Percentiles rank a stretch among this genome's conserved stretches.
Evolutionary conservation across 2,797 vertebrate genomes (phyloP).

Genomic region (Microctenopoma lineatum): DNA sequence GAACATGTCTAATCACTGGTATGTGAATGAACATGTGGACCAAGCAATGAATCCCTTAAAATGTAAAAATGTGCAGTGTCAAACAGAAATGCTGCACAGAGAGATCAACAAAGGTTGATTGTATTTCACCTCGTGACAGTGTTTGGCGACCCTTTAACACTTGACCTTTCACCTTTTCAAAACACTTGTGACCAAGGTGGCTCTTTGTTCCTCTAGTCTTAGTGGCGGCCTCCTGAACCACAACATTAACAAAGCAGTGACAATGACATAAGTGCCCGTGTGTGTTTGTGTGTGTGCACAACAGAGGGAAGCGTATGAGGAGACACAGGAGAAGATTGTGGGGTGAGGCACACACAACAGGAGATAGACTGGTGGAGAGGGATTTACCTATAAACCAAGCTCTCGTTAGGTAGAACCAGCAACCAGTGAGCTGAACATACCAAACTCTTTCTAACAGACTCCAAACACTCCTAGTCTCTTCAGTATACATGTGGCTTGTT

Average conservation of each 20-base stretch:
- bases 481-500: background rate
- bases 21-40: background rate
- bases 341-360: conserved; percentile 28
- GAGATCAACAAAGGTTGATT: conserved; percentile 39
- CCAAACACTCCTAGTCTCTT: too few relatives aligned
- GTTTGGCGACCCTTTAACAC: conserved; percentile 53
- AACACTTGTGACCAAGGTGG: conserved; percentile 24
- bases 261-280: conserved; percentile 27
- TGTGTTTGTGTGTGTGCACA: conserved; percentile 9
- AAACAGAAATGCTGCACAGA: conserved; percentile 12
- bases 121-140: conserved; percentile 50
- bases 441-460: background rate
- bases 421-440: background rate
- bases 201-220: conserved; percentile 35
- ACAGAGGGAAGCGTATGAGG: conserved; percentile 14
- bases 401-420: background rate
- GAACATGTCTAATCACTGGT: background rate
- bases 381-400: background rate
- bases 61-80: background rate
- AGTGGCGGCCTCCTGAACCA: conserved; percentile 37
- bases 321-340: conserved; percentile 19
- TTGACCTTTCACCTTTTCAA: conserved; percentile 57
- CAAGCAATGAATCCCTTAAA: background rate
- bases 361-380: conserved; percentile 14
- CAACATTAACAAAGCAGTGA: conserved; percentile 38